Conservation (phyloP, 2,113 vertebrate genomes). For the Nothocercus nigrocapillus region DNA sequence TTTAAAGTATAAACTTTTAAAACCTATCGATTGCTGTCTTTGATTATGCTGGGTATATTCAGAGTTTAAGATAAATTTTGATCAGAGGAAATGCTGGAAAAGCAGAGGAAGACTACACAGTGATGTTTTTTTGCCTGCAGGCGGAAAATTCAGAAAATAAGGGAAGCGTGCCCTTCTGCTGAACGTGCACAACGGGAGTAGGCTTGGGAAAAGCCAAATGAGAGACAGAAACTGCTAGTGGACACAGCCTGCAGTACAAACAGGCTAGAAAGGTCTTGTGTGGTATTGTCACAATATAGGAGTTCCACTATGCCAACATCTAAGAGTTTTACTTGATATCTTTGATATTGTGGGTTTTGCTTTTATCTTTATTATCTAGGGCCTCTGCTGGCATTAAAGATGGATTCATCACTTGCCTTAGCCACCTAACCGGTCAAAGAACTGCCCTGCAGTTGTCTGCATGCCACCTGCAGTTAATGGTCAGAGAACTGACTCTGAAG, state of each 20-base stretch:
- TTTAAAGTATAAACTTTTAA: neutral
- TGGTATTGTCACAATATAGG: neutral
- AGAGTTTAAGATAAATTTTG: neutral
- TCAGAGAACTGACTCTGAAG: neutral
- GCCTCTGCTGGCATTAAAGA: neutral
- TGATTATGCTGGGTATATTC: neutral
- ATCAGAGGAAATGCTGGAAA: neutral
- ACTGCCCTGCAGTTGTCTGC: neutral
- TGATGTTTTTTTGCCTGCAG: neutral
- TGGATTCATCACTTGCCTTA: neutral
- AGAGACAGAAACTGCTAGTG: neutral
- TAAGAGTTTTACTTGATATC: neutral
- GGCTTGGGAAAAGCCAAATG: neutral
- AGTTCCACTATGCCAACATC: neutral
- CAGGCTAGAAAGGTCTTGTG: neutral
- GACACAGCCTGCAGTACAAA: neutral
- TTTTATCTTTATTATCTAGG: neutral
- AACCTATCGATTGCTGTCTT: neutral
- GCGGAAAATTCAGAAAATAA: neutral
- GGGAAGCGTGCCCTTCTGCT: neutral
- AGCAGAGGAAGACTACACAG: neutral
- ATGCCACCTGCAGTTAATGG: neutral
- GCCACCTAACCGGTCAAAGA: neutral
- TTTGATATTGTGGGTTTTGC: too few relatives aligned
- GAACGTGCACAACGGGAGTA: neutral